A percentile compares a stretch with the other conserved stretches of the same genome.
Evolutionary conservation across 2,113 vertebrate species (phyloP).

Genomic region (Arothron firmamentum): DNA sequence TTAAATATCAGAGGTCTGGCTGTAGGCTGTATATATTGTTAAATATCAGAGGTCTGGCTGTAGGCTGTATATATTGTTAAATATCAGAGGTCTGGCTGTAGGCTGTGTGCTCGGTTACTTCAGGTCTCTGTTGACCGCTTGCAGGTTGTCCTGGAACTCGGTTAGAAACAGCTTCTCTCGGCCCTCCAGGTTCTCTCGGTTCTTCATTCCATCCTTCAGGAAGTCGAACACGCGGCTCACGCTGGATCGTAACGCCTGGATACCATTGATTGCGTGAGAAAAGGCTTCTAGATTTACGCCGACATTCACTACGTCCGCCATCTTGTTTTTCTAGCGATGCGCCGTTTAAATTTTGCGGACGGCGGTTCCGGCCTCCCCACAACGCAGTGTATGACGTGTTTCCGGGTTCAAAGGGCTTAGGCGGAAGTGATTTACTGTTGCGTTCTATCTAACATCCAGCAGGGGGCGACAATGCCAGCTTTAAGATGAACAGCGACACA

Average conservation of each 20-base stretch:
- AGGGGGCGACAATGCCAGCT: too few species aligned
- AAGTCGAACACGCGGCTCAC: constrained; percentile 95
- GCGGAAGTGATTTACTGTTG: too few species aligned
- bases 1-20: too few species aligned
- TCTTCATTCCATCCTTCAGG: constrained; percentile 94
- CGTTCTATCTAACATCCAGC: too few species aligned
- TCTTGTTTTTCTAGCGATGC: constrained; percentile 45
- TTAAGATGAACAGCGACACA: too few species aligned
- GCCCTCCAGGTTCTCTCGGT: constrained; percentile 89
- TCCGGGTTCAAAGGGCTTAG: too few species aligned
- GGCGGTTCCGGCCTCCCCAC: too few species aligned
- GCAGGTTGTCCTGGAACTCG: constrained; percentile 92
- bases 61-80: not conserved
- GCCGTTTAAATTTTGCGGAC: not conserved
- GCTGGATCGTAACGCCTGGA: constrained; percentile 94
- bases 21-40: too few species aligned
- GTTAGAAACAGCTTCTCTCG: constrained; percentile 90
- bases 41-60: too few species aligned
- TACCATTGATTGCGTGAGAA: constrained; percentile 89
- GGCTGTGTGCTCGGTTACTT: constrained; percentile 75
- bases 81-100: not conserved
- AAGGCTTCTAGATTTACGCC: constrained; percentile 96
- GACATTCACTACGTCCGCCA: constrained; percentile 89
- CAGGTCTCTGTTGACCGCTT: constrained; percentile 93
- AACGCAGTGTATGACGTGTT: too few species aligned